These are phyloP conservation scores for Drosophila pruinosa DNA, from an alignment of 1,140 invertebrate genomes.

Conservation along the genomic window DNA sequence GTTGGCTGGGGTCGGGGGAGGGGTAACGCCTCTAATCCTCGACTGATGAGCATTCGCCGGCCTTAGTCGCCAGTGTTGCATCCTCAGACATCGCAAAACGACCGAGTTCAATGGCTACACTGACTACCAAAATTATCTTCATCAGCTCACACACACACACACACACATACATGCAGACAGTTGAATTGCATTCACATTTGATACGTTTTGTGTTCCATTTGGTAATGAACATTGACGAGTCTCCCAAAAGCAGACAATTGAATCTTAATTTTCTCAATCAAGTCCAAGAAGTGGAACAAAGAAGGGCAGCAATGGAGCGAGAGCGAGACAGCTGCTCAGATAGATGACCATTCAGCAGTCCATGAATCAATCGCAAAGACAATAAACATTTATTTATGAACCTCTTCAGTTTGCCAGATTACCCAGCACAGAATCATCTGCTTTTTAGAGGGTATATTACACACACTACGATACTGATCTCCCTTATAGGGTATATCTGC, in stretches of 20 bases:
- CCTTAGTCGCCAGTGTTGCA: constrained; percentile 49
- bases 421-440: not conserved
- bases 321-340: not conserved
- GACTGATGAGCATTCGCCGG: constrained; percentile 47
- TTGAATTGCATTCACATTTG: constrained; percentile 57
- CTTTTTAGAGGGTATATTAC: not conserved
- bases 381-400: constrained; percentile 76
- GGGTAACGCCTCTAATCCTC: constrained; percentile 36
- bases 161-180: not conserved
- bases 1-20: not conserved
- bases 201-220: constrained; percentile 66
- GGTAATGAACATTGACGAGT: constrained; percentile 77
- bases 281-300: not conserved
- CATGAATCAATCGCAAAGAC: constrained; percentile 65
- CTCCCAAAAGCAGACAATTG: constrained; percentile 77
- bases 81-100: constrained; percentile 20
- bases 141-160: constrained; percentile 34
- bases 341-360: constrained; percentile 15
- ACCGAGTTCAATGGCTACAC: not conserved
- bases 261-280: constrained; percentile 68
- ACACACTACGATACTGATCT: not conserved
- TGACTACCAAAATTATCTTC: constrained; percentile 54
- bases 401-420: not conserved
- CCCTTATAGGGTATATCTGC: too few species aligned
- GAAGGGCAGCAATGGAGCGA: not conserved